A percentile compares a stretch with the other conserved stretches of the same genome.
Conservation (phyloP, 2,113 vertebrate species). For the Octodon degus region DNA sequence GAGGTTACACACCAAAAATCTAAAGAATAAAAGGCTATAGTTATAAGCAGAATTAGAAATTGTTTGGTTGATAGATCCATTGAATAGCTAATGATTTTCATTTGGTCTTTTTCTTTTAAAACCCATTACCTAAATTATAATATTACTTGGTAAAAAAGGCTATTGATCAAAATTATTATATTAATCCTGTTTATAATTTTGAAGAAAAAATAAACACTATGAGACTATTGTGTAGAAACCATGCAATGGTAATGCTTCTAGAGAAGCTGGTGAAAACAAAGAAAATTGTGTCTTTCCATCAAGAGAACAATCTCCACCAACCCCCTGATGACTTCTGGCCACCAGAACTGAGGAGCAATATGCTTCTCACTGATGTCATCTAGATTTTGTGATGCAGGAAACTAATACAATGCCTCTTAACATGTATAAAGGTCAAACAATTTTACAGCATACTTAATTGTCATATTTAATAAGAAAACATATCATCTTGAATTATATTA, state of each 20-base stretch:
- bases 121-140: slow-evolving; percentile 50
- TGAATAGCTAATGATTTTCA: slow-evolving; percentile 68
- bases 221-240: background rate
- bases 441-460: background rate
- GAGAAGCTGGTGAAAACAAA: background rate
- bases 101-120: slow-evolving; percentile 66
- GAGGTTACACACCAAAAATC: background rate
- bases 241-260: background rate
- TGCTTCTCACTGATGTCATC: background rate
- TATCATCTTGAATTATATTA: background rate
- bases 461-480: background rate
- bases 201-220: background rate
- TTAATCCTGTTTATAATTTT: slow-evolving; percentile 72
- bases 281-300: background rate
- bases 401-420: background rate
- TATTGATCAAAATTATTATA: slow-evolving; percentile 61
- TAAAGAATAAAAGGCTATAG: slow-evolving; percentile 37
- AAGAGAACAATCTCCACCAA: background rate
- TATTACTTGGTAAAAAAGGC: slow-evolving; percentile 63
- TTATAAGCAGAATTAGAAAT: slow-evolving; percentile 67
- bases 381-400: background rate
- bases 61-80: slow-evolving; percentile 50
- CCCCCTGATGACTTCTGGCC: background rate
- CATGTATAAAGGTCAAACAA: background rate
- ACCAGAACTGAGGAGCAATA: background rate